phyloP scores from a whole-genome alignment of 2,113 vertebrate species.

The Amazona guildingii region DNA sequence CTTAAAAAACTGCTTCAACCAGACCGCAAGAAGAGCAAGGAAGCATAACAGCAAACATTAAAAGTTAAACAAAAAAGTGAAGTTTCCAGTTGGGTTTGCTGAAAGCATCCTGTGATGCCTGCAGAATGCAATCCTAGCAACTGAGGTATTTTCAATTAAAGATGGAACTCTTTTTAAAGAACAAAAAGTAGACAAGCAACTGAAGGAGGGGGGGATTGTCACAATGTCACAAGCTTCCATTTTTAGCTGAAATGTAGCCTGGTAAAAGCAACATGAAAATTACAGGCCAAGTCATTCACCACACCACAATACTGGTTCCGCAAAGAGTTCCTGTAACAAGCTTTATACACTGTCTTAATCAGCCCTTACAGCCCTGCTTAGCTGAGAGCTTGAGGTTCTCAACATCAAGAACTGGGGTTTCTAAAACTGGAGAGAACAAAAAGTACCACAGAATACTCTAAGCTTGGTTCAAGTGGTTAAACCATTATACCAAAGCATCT shows the following conservation, averaged over 20 bases:
- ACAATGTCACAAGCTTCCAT: slow-evolving; percentile 12
- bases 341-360: neutral
- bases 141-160: neutral
- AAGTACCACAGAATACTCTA: neutral
- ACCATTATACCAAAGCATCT: neutral
- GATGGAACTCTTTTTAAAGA: neutral
- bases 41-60: neutral
- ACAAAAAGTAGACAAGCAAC: neutral
- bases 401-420: neutral
- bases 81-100: neutral
- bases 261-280: slow-evolving; percentile 45
- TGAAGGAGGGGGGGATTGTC: neutral
- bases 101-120: neutral
- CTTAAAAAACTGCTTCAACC: slow-evolving; percentile 27
- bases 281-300: neutral
- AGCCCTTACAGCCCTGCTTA: neutral
- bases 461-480: neutral
- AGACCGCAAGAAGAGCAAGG: slow-evolving; percentile 16
- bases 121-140: neutral
- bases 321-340: neutral
- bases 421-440: neutral
- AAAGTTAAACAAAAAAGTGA: too few relatives aligned
- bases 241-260: slow-evolving; percentile 49
- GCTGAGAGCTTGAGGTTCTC: neutral
- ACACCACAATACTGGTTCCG: neutral